phyloP scores from a whole-genome alignment of 2,113 vertebrate genomes.

The Bufo gargarizans region DNA sequence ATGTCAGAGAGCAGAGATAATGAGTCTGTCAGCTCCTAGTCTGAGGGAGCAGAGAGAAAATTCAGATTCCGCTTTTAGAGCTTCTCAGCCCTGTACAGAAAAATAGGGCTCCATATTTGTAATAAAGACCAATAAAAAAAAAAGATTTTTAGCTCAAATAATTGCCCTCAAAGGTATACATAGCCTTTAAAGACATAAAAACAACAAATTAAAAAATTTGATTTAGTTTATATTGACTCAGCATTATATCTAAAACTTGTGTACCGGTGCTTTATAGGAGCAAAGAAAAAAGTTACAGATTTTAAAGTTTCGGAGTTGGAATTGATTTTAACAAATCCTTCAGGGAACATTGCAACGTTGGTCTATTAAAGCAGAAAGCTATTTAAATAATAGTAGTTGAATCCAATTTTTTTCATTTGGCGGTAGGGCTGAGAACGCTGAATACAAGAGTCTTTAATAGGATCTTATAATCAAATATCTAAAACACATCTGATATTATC shows the following conservation, averaged over 20 bases:
- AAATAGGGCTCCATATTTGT: too few relatives aligned
- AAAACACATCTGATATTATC: conserved; percentile 6
- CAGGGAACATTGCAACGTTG: neutral
- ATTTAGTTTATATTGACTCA: conserved; percentile 28
- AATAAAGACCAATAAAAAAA: too few relatives aligned
- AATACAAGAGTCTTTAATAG: neutral
- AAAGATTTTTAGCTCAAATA: too few relatives aligned
- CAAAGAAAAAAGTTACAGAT: conserved; percentile 34
- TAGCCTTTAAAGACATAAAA: neutral
- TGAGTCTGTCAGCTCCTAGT: too few relatives aligned
- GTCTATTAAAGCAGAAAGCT: conserved; percentile 27
- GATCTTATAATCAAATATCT: conserved; percentile 20
- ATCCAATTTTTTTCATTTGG: conserved; percentile 27
- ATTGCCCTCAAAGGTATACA: too few relatives aligned
- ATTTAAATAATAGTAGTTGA: conserved; percentile 53
- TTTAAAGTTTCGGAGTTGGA: conserved; percentile 20
- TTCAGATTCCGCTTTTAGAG: too few relatives aligned
- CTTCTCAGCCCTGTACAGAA: too few relatives aligned
- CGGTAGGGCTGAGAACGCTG: neutral
- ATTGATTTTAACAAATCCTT: conserved; percentile 41
- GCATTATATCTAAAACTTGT: conserved; percentile 1
- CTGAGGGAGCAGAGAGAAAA: too few relatives aligned
- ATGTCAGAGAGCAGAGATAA: too few relatives aligned
- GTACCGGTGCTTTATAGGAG: conserved; percentile 12
- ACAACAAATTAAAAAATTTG: neutral